Percentiles rank a stretch among this genome's conserved stretches.
Conservation (phyloP, 1,140 invertebrate genomes). For the Brachionus sp. region DNA sequence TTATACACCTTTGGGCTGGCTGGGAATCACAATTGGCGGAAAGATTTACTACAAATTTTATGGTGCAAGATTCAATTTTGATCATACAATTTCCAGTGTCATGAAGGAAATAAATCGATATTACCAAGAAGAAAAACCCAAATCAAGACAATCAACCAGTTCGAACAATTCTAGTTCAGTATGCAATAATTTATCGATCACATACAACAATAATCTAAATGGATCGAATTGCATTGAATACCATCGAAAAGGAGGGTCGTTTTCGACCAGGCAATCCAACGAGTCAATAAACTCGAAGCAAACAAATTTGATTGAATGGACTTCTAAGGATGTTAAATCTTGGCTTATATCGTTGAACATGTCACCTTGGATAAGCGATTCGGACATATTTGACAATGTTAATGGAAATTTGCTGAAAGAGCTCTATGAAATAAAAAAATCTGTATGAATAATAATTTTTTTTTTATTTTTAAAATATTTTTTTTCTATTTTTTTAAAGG, state of each 20-base stretch:
- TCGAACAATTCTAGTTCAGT: background rate
- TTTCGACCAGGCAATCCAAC: background rate
- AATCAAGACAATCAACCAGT: background rate
- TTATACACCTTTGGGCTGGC: conserved; percentile 54
- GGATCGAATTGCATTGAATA: conserved; percentile 28
- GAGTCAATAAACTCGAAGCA: background rate
- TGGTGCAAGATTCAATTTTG: conserved; percentile 5
- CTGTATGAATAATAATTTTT: background rate
- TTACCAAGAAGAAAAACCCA: conserved; percentile 7
- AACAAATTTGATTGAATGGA: conserved; percentile 17
- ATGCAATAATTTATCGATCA: conserved; percentile 2
- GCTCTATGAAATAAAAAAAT: conserved; percentile 27
- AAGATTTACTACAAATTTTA: conserved; percentile 52
- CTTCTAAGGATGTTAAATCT: conserved; percentile 4
- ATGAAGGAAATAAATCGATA: conserved; percentile 16
- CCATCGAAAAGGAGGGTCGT: background rate
- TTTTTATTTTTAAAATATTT: background rate
- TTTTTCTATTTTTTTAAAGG: background rate
- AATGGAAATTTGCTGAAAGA: background rate
- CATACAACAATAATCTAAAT: conserved; percentile 21
- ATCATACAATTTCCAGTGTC: background rate
- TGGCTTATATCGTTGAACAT: background rate
- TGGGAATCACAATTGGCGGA: conserved; percentile 53
- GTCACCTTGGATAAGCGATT: background rate
- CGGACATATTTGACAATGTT: conserved; percentile 8